Evolutionary conservation across 2,888 invertebrate genomes (phyloP), one percentile per base, ranked within the genome.

Genomic region (Leucozona laternaria): DNA sequence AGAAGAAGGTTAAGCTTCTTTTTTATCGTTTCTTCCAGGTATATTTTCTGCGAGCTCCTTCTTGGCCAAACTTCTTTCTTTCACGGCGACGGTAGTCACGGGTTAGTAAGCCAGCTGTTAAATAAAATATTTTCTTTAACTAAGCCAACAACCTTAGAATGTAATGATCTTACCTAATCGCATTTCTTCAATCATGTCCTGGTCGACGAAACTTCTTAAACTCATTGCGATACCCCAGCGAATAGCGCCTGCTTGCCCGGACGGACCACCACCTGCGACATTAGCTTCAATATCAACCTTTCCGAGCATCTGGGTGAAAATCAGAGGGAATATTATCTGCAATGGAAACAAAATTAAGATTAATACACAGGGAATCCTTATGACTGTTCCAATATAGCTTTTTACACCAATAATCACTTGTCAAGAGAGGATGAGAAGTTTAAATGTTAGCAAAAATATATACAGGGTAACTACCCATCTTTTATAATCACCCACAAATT

Each of bases 61-160:
- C 95, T 93, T 98, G 98, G 8, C 98, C 98, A 71, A 96, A 96
- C 95, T 98, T 98, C 95, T 98, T 97, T 89, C 98, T 95, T 93
- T 99, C 98, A 78, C 95, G 94, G 22, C 93, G 93, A 73, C 98
- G 94, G 86, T 94, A 94, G 92, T 98, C 98, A 90, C 94, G 94
- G 22, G 97, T 97, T 62, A 99, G 93, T 79, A 98, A 93, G 50
- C 99, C 99, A 92, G 98, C 97, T 96, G 90, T 89, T 89, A 89
- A 88, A 88, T 75, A n/a, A 76, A 31, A 75, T 22, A 75, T 22
- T 68, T 76, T 66, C 64, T 25, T 60, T 50, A 7, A 43, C 20
- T 34, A 11, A 68, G 10, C 37, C 22, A 48, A 15, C 5, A 8
- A 37, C 6, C 13, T 37, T 22, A 6, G 8, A 53, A 10, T 15